Percentiles rank a stretch among this genome's conserved stretches.
Conservation (phyloP, 1,140 invertebrate species). For the Drosophila persimilis region DNA sequence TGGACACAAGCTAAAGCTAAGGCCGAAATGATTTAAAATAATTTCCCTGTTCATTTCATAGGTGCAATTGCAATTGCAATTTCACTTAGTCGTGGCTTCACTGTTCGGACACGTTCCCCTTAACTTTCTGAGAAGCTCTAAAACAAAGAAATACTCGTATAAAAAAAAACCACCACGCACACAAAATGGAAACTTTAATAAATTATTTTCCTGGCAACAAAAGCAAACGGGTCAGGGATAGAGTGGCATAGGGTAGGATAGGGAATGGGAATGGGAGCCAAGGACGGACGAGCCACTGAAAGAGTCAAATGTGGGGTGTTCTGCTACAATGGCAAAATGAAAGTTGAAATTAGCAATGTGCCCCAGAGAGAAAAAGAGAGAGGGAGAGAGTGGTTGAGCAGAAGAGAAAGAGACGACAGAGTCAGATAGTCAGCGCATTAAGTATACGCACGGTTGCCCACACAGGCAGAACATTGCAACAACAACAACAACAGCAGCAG, state of each 20-base stretch:
- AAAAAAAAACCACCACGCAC: neutral
- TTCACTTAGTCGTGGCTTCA: slow-evolving; percentile 16
- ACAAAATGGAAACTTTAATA: slow-evolving; percentile 45
- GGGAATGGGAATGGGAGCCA: too few relatives aligned
- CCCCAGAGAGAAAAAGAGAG: neutral
- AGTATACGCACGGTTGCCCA: slow-evolving; percentile 47
- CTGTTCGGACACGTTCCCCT: slow-evolving; percentile 9
- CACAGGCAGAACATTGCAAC: neutral
- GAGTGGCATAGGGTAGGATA: neutral
- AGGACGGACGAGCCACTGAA: too few relatives aligned
- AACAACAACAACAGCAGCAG: slow-evolving; percentile 3
- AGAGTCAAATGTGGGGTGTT: neutral
- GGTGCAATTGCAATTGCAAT: neutral
- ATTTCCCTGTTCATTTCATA: too few relatives aligned
- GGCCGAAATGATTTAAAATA: too few relatives aligned
- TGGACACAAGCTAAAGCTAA: too few relatives aligned
- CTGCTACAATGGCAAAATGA: slow-evolving; percentile 26
- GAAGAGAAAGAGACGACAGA: neutral
- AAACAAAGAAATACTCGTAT: slow-evolving; percentile 18
- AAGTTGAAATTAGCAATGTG: slow-evolving; percentile 28
- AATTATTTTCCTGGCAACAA: slow-evolving; percentile 47
- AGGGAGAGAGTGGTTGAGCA: neutral
- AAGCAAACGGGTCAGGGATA: slow-evolving; percentile 22
- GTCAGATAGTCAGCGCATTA: slow-evolving; percentile 36
- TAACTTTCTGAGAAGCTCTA: slow-evolving; percentile 23